Conservation (phyloP, 2,888 invertebrate species). For the Bellardia pandia region DNA sequence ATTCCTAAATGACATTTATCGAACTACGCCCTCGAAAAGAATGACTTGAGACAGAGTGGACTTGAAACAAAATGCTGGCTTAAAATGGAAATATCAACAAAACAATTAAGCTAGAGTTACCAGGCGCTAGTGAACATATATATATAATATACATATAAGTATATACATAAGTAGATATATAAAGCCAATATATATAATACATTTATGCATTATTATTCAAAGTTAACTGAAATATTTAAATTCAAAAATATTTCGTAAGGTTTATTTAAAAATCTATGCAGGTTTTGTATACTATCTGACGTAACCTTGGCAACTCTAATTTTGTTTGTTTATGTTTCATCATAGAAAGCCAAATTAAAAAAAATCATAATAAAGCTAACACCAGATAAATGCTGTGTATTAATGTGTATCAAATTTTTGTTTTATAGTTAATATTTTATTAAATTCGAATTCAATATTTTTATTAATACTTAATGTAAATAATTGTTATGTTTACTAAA, state of each 20-base stretch:
- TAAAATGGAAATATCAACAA: constrained; percentile 62
- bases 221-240: too few species aligned
- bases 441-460: background rate
- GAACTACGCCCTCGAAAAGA: constrained; percentile 75
- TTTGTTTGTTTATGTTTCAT: too few species aligned
- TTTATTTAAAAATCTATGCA: too few species aligned
- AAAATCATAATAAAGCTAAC: too few species aligned
- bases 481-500: constrained; percentile 42
- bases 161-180: background rate
- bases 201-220: too few species aligned
- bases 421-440: background rate
- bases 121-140: background rate
- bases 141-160: background rate
- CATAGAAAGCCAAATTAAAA: too few species aligned
- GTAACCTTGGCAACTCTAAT: too few species aligned
- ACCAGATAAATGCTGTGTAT: too few species aligned
- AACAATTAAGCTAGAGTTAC: constrained; percentile 36
- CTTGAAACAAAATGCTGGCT: constrained; percentile 59
- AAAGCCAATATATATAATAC: background rate
- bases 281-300: too few species aligned
- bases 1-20: constrained; percentile 72
- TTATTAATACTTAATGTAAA: background rate
- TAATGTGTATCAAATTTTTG: too few species aligned
- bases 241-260: too few species aligned
- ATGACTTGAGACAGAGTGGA: constrained; percentile 69